Evolutionary conservation across 2,888 invertebrate species (phyloP).

Genomic region (Cephus spinipes): DNA sequence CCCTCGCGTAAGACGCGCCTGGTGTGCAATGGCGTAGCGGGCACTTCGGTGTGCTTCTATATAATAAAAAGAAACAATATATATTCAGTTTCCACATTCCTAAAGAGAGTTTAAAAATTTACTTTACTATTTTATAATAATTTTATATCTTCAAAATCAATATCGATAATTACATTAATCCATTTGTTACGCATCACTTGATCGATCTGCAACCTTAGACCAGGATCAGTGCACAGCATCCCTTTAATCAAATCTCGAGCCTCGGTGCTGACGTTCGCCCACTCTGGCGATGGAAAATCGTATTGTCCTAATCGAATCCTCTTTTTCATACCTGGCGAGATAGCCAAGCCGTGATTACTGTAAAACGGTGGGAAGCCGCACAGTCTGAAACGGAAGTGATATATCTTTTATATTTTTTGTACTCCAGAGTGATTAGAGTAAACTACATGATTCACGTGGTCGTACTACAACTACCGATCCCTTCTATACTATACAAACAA

Average conservation of each 20-base stretch:
- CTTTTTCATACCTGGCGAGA: conserved; percentile 99
- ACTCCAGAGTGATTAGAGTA: not conserved
- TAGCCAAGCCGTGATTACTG: conserved; percentile 96
- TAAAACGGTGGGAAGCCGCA: conserved; percentile 99
- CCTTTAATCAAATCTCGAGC: conserved; percentile 96
- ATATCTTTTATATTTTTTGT: not conserved
- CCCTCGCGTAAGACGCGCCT: conserved; percentile 90
- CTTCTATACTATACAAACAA: not conserved
- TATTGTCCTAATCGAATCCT: conserved; percentile 96
- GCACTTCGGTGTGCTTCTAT: conserved; percentile 85
- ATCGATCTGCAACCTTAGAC: conserved; percentile 88
- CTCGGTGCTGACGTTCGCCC: conserved; percentile 93
- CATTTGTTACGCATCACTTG: conserved; percentile 90
- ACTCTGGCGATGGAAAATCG: conserved; percentile 96
- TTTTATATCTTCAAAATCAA: conserved; percentile 1
- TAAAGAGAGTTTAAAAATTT: conserved; percentile 3
- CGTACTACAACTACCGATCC: not conserved
- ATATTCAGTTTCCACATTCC: not conserved
- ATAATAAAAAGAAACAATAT: conserved; percentile 24
- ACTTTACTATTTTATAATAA: not conserved
- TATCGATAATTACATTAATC: conserved; percentile 78
- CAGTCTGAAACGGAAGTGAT: conserved; percentile 68
- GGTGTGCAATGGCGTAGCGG: conserved; percentile 95
- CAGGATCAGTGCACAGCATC: conserved; percentile 95
- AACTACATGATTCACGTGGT: not conserved